Evolutionary conservation across 2,888 invertebrate species (phyloP).

Genomic region (Drosophila limbata): DNA sequence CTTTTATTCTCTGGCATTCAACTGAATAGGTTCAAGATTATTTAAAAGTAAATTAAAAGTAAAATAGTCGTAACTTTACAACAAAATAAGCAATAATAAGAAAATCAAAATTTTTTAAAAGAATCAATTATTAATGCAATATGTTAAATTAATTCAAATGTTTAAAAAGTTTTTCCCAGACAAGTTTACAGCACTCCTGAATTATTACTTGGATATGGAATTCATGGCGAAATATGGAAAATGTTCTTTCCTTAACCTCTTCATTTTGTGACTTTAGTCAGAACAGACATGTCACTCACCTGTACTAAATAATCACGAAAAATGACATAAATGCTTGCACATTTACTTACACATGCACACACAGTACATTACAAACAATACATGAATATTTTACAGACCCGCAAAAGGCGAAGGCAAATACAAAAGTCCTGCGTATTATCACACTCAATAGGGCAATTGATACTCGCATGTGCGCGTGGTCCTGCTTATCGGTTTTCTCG

Average conservation of each 20-base stretch:
- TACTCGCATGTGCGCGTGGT: conserved; percentile 12
- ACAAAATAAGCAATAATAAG: too few relatives aligned
- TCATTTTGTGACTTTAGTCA: not conserved
- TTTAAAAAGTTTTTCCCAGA: too few relatives aligned
- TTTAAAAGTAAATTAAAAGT: too few relatives aligned
- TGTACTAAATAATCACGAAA: not conserved
- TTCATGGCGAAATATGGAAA: too few relatives aligned
- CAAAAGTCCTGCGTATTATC: conserved; percentile 74
- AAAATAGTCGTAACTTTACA: too few relatives aligned
- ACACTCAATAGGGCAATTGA: conserved; percentile 68
- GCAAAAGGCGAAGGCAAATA: conserved; percentile 66
- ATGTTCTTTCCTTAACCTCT: not conserved
- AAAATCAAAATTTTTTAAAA: too few relatives aligned
- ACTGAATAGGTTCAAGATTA: too few relatives aligned
- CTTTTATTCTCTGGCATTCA: too few relatives aligned
- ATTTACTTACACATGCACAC: not conserved
- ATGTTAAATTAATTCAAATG: too few relatives aligned
- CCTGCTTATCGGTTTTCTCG: conserved; percentile 14
- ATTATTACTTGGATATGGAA: too few relatives aligned
- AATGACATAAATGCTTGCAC: not conserved
- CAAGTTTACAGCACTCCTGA: too few relatives aligned
- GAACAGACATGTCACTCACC: not conserved
- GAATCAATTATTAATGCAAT: too few relatives aligned
- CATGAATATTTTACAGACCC: conserved; percentile 71
- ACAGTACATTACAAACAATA: conserved; percentile 18